Evolutionary conservation across 92 coral and sea anemone species (phyloP).

Genomic region (Isaurus tuberculatus): DNA sequence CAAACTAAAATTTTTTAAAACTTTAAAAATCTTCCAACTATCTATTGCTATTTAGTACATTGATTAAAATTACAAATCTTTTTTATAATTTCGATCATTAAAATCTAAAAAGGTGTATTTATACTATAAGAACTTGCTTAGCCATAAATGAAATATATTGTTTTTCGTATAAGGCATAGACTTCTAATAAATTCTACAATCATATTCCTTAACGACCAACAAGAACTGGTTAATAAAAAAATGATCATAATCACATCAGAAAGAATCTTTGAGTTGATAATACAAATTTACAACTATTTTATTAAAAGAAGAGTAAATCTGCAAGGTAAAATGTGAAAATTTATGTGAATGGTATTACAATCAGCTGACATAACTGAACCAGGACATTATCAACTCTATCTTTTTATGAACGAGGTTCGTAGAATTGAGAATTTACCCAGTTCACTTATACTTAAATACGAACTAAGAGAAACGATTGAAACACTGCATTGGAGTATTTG

Average conservation of each 20-base stretch:
- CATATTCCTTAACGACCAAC: not conserved
- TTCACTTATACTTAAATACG: not conserved
- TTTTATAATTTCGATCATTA: not conserved
- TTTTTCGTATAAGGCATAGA: not conserved
- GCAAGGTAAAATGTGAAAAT: not conserved
- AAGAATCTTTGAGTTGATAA: no score
- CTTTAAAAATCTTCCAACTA: not conserved
- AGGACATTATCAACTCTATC: no score
- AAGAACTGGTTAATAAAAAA: not conserved
- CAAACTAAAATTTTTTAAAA: not conserved
- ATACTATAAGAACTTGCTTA: not conserved
- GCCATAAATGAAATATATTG: not conserved
- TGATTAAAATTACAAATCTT: not conserved
- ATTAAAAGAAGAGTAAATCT: no score
- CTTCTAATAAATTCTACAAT: not conserved
- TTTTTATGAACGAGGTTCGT: no score
- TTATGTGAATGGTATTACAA: not conserved
- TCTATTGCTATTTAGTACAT: not conserved
- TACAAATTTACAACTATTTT: not conserved
- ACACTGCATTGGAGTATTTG: not conserved
- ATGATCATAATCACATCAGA: not conserved
- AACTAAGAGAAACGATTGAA: not conserved
- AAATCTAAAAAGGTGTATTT: not conserved
- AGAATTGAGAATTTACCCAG: no score
- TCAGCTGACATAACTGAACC: slow-evolving; percentile 13